These are phyloP conservation scores for Enteromius argenteus DNA, from an alignment of 2,797 vertebrate species.

Conservation along the genomic window DNA sequence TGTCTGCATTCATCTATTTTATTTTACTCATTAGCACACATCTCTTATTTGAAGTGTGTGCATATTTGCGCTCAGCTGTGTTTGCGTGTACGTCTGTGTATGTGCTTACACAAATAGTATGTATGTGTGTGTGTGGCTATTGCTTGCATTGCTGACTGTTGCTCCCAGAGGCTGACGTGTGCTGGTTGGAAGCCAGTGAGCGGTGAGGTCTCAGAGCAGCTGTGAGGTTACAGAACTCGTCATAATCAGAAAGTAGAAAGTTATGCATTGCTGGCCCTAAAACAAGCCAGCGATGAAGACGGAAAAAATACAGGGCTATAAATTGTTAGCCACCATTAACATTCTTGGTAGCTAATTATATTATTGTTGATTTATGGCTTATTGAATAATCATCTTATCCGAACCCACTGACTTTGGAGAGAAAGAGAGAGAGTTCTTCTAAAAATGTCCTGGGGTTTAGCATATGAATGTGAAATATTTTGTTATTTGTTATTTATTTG, in stretches of 20 bases:
- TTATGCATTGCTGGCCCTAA: conserved; percentile 60
- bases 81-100: conserved; percentile 21
- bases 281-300: conserved; percentile 41
- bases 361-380: conserved; percentile 51
- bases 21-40: conserved; percentile 21
- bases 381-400: conserved; percentile 22
- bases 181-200: conserved; percentile 37
- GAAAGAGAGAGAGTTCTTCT: background rate
- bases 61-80: conserved; percentile 5
- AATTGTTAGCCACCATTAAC: conserved; percentile 49
- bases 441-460: background rate
- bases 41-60: conserved; percentile 1
- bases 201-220: conserved; percentile 63
- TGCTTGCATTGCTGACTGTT: conserved; percentile 30
- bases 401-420: conserved; percentile 13
- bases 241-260: conserved; percentile 60
- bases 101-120: conserved; percentile 40
- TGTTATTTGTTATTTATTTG: background rate
- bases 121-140: background rate
- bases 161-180: conserved; percentile 28
- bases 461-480: background rate
- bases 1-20: background rate
- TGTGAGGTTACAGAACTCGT: conserved; percentile 62
- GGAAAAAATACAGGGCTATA: conserved; percentile 53
- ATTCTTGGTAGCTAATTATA: conserved; percentile 59